A percentile compares a stretch with the other conserved stretches of the same genome.
phyloP scores from a whole-genome alignment of 1,140 invertebrate genomes.

The Bombus impatiens region DNA sequence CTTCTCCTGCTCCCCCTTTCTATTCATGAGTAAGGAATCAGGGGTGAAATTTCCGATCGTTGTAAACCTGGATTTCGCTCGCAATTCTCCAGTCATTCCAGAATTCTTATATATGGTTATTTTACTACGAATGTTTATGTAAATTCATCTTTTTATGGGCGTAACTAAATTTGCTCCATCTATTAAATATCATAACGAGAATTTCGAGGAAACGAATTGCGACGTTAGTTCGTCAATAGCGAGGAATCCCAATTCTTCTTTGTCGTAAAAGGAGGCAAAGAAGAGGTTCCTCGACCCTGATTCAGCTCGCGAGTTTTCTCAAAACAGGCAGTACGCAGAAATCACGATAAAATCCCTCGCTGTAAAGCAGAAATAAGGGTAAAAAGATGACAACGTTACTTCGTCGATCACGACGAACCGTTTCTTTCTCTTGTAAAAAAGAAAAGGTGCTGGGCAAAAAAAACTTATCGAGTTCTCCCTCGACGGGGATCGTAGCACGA shows the following conservation, averaged over 20 bases:
- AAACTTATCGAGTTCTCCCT: background rate
- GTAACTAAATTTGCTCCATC: too few species aligned
- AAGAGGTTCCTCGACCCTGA: background rate
- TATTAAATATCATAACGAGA: too few species aligned
- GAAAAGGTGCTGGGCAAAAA: background rate
- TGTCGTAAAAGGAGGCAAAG: background rate
- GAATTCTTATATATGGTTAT: too few species aligned
- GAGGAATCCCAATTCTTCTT: too few species aligned
- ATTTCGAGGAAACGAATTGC: too few species aligned
- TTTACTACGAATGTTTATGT: too few species aligned
- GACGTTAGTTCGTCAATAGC: too few species aligned
- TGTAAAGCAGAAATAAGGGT: background rate
- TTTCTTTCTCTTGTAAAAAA: background rate
- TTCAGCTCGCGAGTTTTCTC: too few species aligned
- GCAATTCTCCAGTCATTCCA: too few species aligned
- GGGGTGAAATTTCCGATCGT: background rate
- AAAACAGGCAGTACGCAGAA: background rate
- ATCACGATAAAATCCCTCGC: background rate
- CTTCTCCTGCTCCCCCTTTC: background rate
- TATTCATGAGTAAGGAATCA: slow-evolving; percentile 4
- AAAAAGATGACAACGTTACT: background rate
- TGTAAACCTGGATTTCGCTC: background rate
- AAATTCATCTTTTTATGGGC: background rate
- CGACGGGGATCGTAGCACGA: background rate
- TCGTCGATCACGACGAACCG: background rate